Evolutionary conservation across 2,113 vertebrate species (phyloP).

Genomic region (Varanus komodoensis): DNA sequence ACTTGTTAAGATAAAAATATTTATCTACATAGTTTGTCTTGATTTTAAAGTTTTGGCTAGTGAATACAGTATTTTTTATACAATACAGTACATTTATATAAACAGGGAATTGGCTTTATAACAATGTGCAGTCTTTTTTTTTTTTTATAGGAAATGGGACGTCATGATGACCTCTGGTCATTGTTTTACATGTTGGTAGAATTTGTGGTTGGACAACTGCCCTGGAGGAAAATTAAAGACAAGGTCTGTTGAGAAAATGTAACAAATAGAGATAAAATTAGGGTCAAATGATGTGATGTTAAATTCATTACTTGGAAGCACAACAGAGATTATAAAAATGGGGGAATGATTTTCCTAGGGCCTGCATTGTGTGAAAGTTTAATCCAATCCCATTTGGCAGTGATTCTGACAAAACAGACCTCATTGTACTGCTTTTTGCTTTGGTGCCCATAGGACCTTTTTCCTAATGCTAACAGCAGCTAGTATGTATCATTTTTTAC

Average conservation of each 20-base stretch:
- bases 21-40: too few species aligned
- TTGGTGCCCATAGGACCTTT: too few species aligned
- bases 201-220: slow-evolving; percentile 95
- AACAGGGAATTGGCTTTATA: slow-evolving; percentile 21
- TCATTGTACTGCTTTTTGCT: too few species aligned
- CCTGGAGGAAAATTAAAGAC: slow-evolving; percentile 99
- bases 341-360: too few species aligned
- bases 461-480: too few species aligned
- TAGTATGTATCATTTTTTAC: too few species aligned
- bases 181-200: slow-evolving; percentile 99
- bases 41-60: neutral
- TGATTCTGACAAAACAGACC: too few species aligned
- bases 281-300: neutral
- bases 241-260: slow-evolving; percentile 82
- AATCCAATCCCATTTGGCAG: too few species aligned
- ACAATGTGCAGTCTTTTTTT: slow-evolving; percentile 56
- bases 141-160: slow-evolving; percentile 93
- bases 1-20: neutral
- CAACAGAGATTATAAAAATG: too few species aligned
- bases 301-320: neutral
- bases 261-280: slow-evolving; percentile 1
- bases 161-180: slow-evolving; percentile 98
- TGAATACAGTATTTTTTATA: slow-evolving; percentile 2
- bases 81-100: neutral
- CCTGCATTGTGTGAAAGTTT: too few species aligned